These are phyloP conservation scores for Pantala flavescens DNA, from an alignment of 1,140 invertebrate species.

Conservation along the genomic window DNA sequence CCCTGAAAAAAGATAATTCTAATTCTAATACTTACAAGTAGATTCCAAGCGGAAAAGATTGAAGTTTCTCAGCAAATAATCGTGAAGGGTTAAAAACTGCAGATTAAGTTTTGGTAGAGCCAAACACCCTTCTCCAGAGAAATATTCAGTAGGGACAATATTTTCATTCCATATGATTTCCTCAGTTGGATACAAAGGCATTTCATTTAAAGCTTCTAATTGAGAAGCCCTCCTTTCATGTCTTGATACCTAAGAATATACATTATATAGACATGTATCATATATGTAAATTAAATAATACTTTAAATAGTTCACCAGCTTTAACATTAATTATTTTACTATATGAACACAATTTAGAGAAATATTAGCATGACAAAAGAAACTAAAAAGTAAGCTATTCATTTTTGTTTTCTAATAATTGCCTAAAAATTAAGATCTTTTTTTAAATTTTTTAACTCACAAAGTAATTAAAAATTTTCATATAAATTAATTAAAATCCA, in stretches of 20 bases:
- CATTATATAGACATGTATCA: background rate
- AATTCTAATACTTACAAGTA: slow-evolving; percentile 66
- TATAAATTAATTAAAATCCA: too few species aligned
- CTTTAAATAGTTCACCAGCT: slow-evolving; percentile 14
- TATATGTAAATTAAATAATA: slow-evolving; percentile 19
- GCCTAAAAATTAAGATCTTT: too few species aligned
- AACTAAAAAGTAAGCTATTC: too few species aligned
- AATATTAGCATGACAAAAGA: too few species aligned
- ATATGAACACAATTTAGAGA: too few species aligned
- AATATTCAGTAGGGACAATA: slow-evolving; percentile 94
- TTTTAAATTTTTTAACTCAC: too few species aligned
- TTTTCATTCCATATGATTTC: slow-evolving; percentile 99
- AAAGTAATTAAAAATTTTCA: too few species aligned
- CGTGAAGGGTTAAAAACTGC: slow-evolving; percentile 96
- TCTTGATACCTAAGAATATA: slow-evolving; percentile 51
- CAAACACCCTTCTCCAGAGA: slow-evolving; percentile 86
- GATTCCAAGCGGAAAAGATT: slow-evolving; percentile 96
- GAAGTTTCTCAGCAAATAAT: slow-evolving; percentile 96
- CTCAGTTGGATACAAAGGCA: slow-evolving; percentile 98
- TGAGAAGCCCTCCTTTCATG: slow-evolving; percentile 87
- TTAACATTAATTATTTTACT: background rate
- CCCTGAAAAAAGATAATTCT: too few species aligned
- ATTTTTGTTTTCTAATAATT: too few species aligned
- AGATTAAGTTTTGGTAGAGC: slow-evolving; percentile 96
- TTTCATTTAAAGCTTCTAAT: slow-evolving; percentile 88